These are phyloP conservation scores for Morelia viridis DNA, from an alignment of 2,797 vertebrate genomes.

Conservation along the genomic window DNA sequence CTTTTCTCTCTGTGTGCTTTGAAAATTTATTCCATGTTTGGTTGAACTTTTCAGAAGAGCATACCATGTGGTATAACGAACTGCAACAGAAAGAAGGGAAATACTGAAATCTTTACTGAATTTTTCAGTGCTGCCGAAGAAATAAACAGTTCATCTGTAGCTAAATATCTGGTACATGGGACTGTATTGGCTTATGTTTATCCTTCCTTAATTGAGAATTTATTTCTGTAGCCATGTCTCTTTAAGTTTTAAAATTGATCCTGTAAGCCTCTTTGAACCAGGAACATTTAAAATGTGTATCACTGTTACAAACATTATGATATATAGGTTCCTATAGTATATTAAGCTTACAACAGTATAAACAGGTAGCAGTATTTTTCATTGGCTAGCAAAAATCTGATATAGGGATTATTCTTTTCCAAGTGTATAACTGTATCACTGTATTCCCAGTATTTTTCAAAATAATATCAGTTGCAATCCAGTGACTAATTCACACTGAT, in stretches of 20 bases:
- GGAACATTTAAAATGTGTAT: background rate
- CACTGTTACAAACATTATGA: background rate
- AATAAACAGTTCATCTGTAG: background rate
- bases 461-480: background rate
- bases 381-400: background rate
- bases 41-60: background rate
- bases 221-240: background rate
- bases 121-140: background rate
- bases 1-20: background rate
- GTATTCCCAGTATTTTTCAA: background rate
- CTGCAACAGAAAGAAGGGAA: background rate
- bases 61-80: background rate
- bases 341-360: background rate
- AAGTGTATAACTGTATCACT: background rate
- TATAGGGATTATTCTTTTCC: background rate
- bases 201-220: background rate
- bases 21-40: background rate
- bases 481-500: background rate
- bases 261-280: background rate
- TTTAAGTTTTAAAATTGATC: background rate
- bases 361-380: background rate
- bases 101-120: background rate
- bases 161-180: background rate
- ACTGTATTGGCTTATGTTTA: background rate
- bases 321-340: background rate